Percentiles rank a stretch among this genome's conserved stretches.
These are phyloP conservation scores for Ochropleura leucogaster DNA, from an alignment of 2,888 invertebrate genomes.

Conservation along the genomic window DNA sequence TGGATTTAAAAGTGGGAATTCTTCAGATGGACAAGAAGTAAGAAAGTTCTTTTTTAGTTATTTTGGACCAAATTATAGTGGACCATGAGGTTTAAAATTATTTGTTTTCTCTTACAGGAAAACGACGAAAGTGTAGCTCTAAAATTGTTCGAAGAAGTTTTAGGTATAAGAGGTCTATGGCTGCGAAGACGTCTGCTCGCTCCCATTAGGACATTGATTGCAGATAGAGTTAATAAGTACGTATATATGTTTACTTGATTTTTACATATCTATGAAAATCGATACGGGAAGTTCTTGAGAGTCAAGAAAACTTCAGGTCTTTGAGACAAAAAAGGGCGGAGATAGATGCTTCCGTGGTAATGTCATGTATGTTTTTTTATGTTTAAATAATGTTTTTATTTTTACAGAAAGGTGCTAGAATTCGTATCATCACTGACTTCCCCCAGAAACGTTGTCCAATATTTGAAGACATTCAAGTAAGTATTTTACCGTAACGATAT, in stretches of 20 bases:
- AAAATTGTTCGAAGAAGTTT: constrained; percentile 83
- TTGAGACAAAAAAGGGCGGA: not conserved
- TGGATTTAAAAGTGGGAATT: constrained; percentile 79
- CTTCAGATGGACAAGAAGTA: constrained; percentile 85
- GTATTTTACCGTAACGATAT: constrained; percentile 67
- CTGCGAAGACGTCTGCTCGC: constrained; percentile 82
- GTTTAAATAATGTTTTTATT: not conserved
- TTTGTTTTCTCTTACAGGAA: constrained; percentile 72
- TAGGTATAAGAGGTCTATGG: constrained; percentile 86
- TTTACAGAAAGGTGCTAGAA: constrained; percentile 94
- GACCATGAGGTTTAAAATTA: not conserved
- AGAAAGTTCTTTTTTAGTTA: not conserved
- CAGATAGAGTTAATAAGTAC: constrained; percentile 87
- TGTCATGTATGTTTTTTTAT: too few species aligned
- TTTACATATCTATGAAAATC: not conserved
- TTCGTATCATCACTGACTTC: constrained; percentile 96
- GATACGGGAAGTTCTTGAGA: not conserved
- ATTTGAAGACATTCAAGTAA: constrained; percentile 96
- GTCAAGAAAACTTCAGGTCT: too few species aligned
- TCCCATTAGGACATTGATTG: constrained; percentile 85
- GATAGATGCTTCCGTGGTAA: not conserved
- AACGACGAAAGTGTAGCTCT: constrained; percentile 85
- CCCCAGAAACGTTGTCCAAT: constrained; percentile 96
- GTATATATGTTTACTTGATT: constrained; percentile 9
- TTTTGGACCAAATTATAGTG: not conserved